Base-by-base conservation (phyloP, 2,113 vertebrate species). In the Empidonax alnorum region DNA sequence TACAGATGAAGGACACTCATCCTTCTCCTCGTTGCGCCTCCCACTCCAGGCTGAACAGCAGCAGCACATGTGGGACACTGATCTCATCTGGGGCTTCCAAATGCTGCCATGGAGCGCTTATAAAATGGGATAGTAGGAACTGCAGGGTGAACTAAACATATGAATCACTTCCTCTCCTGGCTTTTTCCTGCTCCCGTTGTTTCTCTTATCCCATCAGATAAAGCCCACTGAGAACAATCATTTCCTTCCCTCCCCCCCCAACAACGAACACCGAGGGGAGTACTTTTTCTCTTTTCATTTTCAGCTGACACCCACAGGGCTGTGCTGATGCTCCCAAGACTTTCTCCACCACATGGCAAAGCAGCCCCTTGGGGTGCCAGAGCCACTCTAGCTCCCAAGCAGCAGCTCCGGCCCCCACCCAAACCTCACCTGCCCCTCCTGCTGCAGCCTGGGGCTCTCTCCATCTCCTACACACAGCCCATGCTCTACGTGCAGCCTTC, bases 121-220 rank as follows among this genome's bases (percentile, higher is more conserved):
- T 52, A 68, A 90, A 77, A 50, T 2, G 27, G 31, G 72, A 74
- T 88, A 66, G 86, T 49, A 59, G 86, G 27, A 81, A 84, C 78
- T 44, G 72, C 31, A 96, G 83, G 56, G 68, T 6, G 44, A 90
- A 95, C 89, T 96, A 90, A 96, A 91, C 46, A 41, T 55, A 95
- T 91, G 76, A 96, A 97, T 96, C 96, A 96, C 73, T 95, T 94
- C 94, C 88, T 95, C 65, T 55, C 76, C 71, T 61, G 83, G 52
- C 44, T 82, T 31, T 31, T 58, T 72, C 75, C 55, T 58, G 53
- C 82, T 89, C 90, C 72, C 41, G 41, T 76, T 87, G 82, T 94
- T 90, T 75, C 89, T 80, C 75, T 86, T 8, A 68, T 50, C 72
- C 82, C 65, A 47, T 25, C 22, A 12, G 30, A 21, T 41, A 47